These are phyloP conservation scores for Xestobium rufovillosum DNA, from an alignment of 2,888 invertebrate genomes.

Conservation along the genomic window DNA sequence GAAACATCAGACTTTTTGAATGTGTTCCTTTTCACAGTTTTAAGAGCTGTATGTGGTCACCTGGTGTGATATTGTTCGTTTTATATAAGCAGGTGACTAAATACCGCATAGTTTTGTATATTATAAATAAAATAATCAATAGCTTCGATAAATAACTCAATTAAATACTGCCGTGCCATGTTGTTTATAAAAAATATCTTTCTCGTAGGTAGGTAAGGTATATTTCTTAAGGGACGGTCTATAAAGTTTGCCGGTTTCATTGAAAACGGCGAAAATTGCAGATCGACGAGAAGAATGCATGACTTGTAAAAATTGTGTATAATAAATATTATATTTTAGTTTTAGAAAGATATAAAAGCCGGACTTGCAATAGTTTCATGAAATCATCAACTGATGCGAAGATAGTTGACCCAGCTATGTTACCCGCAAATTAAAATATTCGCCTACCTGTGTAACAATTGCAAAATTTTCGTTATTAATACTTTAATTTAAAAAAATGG, in stretches of 20 bases:
- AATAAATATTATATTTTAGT: constrained; percentile 36
- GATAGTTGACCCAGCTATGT: too few species aligned
- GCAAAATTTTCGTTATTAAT: constrained; percentile 34
- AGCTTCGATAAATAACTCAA: constrained; percentile 37
- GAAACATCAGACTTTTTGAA: too few species aligned
- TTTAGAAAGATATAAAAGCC: neutral
- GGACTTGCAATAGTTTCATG: constrained; percentile 3
- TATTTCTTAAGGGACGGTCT: too few species aligned
- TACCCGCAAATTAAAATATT: too few species aligned
- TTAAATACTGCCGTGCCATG: constrained; percentile 41
- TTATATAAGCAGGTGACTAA: constrained; percentile 22
- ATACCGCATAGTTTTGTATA: constrained; percentile 16
- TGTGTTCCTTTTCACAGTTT: constrained; percentile 34
- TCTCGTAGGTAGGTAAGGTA: constrained; percentile 31
- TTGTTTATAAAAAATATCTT: constrained; percentile 32
- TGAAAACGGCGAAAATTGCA: too few species aligned
- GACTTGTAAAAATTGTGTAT: constrained; percentile 43
- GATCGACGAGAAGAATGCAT: too few species aligned
- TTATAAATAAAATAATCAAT: constrained; percentile 35
- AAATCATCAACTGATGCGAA: too few species aligned
- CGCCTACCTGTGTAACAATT: constrained; percentile 8
- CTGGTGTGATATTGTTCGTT: constrained; percentile 34
- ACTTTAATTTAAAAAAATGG: constrained; percentile 31
- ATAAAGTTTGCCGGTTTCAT: too few species aligned
- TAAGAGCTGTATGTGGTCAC: constrained; percentile 33